phyloP scores from a whole-genome alignment of 2,113 vertebrate genomes.

The Progne subis region DNA sequence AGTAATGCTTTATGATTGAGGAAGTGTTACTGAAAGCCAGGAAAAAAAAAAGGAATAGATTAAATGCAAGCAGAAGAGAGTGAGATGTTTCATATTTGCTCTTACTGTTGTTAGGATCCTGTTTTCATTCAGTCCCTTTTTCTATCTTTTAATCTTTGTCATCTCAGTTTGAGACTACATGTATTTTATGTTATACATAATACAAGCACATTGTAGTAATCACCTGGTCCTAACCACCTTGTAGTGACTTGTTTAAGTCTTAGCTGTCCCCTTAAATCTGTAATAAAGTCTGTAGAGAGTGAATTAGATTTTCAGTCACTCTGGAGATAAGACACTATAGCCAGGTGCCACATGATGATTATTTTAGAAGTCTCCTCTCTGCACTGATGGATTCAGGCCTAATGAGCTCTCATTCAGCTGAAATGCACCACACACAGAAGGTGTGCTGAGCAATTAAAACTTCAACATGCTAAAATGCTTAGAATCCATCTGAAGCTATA shows the following conservation, averaged over 20 bases:
- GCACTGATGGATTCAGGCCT: background rate
- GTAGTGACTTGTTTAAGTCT: background rate
- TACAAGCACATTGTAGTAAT: background rate
- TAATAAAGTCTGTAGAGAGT: background rate
- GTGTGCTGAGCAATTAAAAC: background rate
- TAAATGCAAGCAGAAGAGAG: background rate
- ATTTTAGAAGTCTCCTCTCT: background rate
- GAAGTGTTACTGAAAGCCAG: background rate
- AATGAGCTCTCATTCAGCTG: background rate
- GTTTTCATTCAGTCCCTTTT: background rate
- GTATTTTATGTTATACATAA: background rate
- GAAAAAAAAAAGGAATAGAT: background rate
- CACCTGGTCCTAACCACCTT: background rate
- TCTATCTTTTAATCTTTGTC: background rate
- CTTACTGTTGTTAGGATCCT: background rate
- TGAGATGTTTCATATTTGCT: background rate
- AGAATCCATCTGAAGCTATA: background rate
- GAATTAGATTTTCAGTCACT: background rate
- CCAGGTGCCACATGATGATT: background rate
- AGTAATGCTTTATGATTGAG: background rate
- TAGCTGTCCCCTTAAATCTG: background rate
- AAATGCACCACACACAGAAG: background rate
- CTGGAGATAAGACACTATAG: background rate
- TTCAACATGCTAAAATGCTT: background rate
- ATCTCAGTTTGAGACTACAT: rapidly evolving